Evolutionary conservation across 2,888 invertebrate species (phyloP), one percentile per base, ranked within the genome.

Genomic region (Eucriotettix oculatus): DNA sequence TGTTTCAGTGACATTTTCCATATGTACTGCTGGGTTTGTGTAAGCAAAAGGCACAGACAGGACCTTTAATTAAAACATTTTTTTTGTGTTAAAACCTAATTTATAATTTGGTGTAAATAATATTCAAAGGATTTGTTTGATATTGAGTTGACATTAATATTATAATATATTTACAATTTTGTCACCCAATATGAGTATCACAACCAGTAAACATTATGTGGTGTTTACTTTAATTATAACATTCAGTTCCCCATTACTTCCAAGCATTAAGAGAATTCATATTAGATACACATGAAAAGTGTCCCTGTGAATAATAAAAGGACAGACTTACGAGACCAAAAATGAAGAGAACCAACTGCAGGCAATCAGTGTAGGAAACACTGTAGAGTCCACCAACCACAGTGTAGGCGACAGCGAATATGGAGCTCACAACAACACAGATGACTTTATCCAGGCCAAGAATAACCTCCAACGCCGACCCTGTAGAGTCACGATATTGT

Each of bases 351-450:
- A 80, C 77, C 52, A 85, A 74, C 69, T 85, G 84, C 60, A 84
- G 76, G 60, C 82, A 83, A 68, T 84, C 84, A 16, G 85, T 85
- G 71, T 84, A 85, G 1, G 85, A 83, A 16, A 86, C 84, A 16
- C 83, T 81, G 69, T 84, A 85, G 52, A 86, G 74, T 1, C 85
- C 86, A 1, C 85, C 84, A 65, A 82, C 78, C 59, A 85, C 76
- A 0, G 85, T 86, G 72, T 86, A 86, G 65, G 79, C 73, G 16
- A 81, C 75, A 57, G 82, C 81, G 66, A 83, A 81, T 66, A 75
- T 74, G 10, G 82, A 78, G 7, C 78, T 82, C n/a, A 79, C 71
- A 41, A 81, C 75, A 60, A 83, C 78, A 42, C 81, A 77, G 5
- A 76, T 72, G 57, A 71, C 73, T 66, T 76, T 74, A 65, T 78